Conservation (phyloP, 1,140 invertebrate species). For the Globodera ellingtonae region DNA sequence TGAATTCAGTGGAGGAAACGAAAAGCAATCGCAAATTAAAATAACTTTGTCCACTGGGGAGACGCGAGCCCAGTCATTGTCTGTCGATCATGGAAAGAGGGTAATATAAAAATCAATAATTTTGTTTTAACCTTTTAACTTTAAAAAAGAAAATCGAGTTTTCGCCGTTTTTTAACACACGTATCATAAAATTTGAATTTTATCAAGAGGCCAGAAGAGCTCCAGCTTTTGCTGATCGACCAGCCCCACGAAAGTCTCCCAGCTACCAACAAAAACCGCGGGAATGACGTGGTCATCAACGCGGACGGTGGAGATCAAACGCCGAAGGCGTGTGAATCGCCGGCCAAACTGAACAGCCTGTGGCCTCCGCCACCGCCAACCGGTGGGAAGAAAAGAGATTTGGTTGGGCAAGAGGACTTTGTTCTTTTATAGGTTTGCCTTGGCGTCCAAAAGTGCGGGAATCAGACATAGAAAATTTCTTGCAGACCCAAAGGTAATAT, state of each 20-base stretch:
- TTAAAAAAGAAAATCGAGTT: not conserved
- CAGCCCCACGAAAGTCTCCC: no score
- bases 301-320: constrained; percentile 56
- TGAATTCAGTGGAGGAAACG: not conserved
- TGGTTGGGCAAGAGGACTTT: not conserved
- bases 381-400: not conserved
- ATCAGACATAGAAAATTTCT: constrained; percentile 55
- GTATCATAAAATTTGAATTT: no score
- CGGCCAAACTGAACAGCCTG: constrained; percentile 5
- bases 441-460: constrained; percentile 57
- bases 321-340: constrained; percentile 51
- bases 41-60: not conserved
- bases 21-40: constrained; percentile 3
- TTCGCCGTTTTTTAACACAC: no score
- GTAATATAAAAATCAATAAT: not conserved
- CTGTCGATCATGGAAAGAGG: not conserved
- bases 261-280: not conserved
- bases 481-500: constrained; percentile 46
- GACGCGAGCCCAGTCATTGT: not conserved
- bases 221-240: not conserved
- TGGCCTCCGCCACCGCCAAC: constrained; percentile 14
- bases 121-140: not conserved
- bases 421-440: constrained; percentile 40
- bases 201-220: not conserved
- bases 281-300: not conserved